Base-by-base conservation (phyloP, 2,888 invertebrate species). In the Ptychoptera contaminata region DNA sequence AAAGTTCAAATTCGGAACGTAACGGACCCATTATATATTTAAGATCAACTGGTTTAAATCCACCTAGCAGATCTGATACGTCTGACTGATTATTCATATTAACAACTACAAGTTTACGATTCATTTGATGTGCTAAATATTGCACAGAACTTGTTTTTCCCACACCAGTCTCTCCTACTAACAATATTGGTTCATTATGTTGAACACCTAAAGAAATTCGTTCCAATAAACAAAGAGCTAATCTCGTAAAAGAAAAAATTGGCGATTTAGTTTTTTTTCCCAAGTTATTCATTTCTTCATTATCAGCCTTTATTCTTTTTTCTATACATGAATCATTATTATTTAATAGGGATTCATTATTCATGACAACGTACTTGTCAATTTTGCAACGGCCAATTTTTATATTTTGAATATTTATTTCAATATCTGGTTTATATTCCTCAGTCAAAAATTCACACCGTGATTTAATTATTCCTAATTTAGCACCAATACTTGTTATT, bases 1-100 rank as follows among this genome's bases (percentile, higher is more conserved):
- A 61, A 5, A 73, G 61, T 59, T 92, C 83, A 61, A 92, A 97
- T 55, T 90, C 83, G 34, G 76, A 74, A 54, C 78, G 76, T 37
- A 96, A 70, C 0, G 94, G 92, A 41, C 74, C 69, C 23, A 97
- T 74, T 0, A 93, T 72, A 55, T 80, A 80, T 56, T 82, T 84
- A 10, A 94, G 63, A 60, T 96, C 92, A 0, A 96, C 88, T 0
- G 98, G 98, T 63, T 96, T 97, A 59, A 87, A 90, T 49, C 98
- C 97, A 46, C 98, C 98, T 0, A 99, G 72, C 35, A 99, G 72
- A 68, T 99, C 98, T 0, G 91, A 82, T 8, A 88, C 88, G 65
- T 99, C 98, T 39, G 93, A 96, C 59, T 98, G 97, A 58, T 98
- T 96, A 59, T 96, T 98, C 88, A 99, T 88, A 60, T 99, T 99